Conservation (phyloP, 2,888 invertebrate species). For the Rhogogaster chlorosoma region DNA sequence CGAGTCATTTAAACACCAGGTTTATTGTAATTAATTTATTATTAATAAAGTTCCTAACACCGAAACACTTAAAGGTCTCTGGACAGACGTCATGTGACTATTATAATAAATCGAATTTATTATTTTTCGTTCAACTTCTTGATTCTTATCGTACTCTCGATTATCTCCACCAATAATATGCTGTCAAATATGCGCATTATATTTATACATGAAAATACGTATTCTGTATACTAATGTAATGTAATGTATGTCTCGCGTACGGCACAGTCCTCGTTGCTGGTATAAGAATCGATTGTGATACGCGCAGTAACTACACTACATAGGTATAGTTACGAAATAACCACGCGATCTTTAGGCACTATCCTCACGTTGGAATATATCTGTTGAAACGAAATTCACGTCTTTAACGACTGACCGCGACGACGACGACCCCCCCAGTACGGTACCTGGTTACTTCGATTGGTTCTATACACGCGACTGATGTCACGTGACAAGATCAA, state of each 20-base stretch:
- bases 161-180: constrained; percentile 1
- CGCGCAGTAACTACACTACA: constrained; percentile 3
- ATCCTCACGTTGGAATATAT: constrained; percentile 6
- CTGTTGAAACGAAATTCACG: constrained; percentile 10
- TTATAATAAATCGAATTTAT: neutral
- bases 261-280: neutral
- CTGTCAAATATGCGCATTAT: constrained; percentile 48
- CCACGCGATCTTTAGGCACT: constrained; percentile 17
- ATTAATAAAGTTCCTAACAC: neutral
- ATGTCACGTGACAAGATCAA: constrained; percentile 10
- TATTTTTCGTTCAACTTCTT: neutral
- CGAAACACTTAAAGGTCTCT: constrained; percentile 18
- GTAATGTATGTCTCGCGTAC: neutral
- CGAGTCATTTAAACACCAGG: constrained; percentile 28
- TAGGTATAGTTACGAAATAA: constrained; percentile 7
- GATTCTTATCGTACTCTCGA: neutral
- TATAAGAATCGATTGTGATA: constrained; percentile 35
- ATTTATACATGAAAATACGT: constrained; percentile 16
- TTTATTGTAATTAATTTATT: neutral
- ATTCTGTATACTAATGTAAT: neutral
- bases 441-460: neutral
- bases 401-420: constrained; percentile 15
- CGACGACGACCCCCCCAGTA: neutral
- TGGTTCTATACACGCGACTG: constrained; percentile 11
- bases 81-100: constrained; percentile 36